Percentiles rank a stretch among this genome's conserved stretches.
Conservation (phyloP, 2,113 vertebrate species). For the Phainopepla nitens region DNA sequence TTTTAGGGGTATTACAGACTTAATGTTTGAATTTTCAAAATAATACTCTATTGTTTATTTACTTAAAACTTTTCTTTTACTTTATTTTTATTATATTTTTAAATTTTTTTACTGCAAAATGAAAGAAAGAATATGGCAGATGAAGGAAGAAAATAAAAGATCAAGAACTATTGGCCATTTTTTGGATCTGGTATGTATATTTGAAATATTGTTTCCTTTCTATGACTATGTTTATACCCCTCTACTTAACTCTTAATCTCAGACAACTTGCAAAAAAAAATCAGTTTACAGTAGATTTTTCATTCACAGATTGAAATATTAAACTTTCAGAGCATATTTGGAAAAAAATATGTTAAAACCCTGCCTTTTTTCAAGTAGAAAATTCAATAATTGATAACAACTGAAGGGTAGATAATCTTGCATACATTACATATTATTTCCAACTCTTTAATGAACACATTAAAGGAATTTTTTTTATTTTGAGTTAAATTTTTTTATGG, state of each 20-base stretch:
- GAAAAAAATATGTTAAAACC: not conserved
- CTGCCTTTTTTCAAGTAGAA: not conserved
- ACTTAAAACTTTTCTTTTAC: not conserved
- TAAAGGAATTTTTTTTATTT: not conserved
- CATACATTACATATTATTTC: not conserved
- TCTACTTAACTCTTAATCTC: not conserved
- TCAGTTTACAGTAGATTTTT: not conserved
- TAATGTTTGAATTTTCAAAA: not conserved
- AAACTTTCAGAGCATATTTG: not conserved
- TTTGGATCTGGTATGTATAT: not conserved
- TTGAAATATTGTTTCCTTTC: not conserved
- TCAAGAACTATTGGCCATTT: not conserved
- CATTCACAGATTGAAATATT: not conserved
- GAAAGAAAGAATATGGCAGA: not conserved
- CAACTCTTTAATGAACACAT: not conserved
- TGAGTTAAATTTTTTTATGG: not conserved
- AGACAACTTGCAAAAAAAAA: not conserved
- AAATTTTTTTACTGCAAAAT: not conserved
- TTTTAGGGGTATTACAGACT: not conserved
- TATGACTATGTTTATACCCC: not conserved
- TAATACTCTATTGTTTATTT: not conserved
- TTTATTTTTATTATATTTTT: no score
- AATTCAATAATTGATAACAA: not conserved
- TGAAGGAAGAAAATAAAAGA: not conserved
- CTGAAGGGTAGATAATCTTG: not conserved